phyloP scores from a whole-genome alignment of 92 coral and sea anemone species.

The Palythoa caribaeorum region DNA sequence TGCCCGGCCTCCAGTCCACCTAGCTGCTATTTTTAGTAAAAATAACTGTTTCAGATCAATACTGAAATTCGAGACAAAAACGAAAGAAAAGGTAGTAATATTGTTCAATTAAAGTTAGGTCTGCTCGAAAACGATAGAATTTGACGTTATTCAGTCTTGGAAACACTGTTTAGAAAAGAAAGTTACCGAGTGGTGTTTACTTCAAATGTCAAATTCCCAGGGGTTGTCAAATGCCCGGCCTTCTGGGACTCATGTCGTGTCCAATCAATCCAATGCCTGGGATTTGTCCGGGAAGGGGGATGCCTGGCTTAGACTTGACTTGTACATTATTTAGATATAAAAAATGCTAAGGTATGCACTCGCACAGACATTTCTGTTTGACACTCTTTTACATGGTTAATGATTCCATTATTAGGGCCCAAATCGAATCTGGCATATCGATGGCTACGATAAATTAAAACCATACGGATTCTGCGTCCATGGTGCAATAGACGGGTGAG shows the following conservation, averaged over 20 bases:
- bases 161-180: background rate
- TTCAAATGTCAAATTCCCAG: background rate
- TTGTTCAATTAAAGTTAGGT: background rate
- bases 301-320: background rate
- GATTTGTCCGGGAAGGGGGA: background rate
- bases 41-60: background rate
- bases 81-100: background rate
- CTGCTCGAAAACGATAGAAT: background rate
- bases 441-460: conserved; percentile 26
- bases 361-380: conserved; percentile 2
- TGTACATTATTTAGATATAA: background rate
- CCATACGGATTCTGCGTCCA: conserved; percentile 26
- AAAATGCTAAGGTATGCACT: background rate
- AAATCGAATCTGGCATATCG: conserved; percentile 22
- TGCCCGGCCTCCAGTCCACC: background rate
- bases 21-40: background rate
- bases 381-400: conserved; percentile 7
- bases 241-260: background rate
- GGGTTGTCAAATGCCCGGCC: background rate
- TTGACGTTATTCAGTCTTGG: background rate
- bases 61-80: background rate
- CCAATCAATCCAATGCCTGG: background rate
- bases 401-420: conserved; percentile 24
- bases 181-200: background rate
- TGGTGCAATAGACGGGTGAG: conserved; percentile 34